These are phyloP conservation scores for Nematolebias whitei DNA, from an alignment of 2,113 vertebrate species.

Conservation along the genomic window DNA sequence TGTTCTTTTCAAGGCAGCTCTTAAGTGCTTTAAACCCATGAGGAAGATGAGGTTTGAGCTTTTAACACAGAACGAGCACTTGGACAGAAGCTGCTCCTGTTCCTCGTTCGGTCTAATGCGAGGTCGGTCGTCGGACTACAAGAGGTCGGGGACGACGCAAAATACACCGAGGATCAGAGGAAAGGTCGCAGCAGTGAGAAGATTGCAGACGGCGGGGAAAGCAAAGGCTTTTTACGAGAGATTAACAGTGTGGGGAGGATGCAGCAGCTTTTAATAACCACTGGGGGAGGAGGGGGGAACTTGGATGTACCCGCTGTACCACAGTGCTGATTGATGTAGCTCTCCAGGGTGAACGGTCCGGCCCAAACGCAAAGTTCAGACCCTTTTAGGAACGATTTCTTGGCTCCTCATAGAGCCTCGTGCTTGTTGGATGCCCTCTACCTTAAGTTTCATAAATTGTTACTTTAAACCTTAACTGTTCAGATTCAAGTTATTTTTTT, in stretches of 20 bases:
- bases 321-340: neutral
- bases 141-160: constrained; percentile 24
- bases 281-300: neutral
- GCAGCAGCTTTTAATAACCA: constrained; percentile 30
- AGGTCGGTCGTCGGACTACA: constrained; percentile 34
- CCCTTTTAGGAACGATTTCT: neutral
- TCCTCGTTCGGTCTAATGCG: constrained; percentile 24
- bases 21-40: constrained; percentile 52
- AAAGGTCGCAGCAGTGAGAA: constrained; percentile 40
- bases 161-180: constrained; percentile 7
- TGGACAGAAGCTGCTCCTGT: constrained; percentile 61
- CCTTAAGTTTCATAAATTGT: neutral
- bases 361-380: constrained; percentile 1
- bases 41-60: constrained; percentile 33
- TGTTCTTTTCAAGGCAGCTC: constrained; percentile 37
- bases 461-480: neutral
- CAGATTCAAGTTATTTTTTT: too few relatives aligned
- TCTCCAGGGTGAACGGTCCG: neutral
- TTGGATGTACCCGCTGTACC: neutral
- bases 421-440: neutral
- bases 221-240: constrained; percentile 24
- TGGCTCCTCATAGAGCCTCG: neutral
- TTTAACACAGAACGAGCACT: constrained; percentile 43
- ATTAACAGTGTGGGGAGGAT: constrained; percentile 14
- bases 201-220: constrained; percentile 11